These are phyloP conservation scores for Enoplosus armatus DNA, from an alignment of 2,797 vertebrate species.

Conservation along the genomic window DNA sequence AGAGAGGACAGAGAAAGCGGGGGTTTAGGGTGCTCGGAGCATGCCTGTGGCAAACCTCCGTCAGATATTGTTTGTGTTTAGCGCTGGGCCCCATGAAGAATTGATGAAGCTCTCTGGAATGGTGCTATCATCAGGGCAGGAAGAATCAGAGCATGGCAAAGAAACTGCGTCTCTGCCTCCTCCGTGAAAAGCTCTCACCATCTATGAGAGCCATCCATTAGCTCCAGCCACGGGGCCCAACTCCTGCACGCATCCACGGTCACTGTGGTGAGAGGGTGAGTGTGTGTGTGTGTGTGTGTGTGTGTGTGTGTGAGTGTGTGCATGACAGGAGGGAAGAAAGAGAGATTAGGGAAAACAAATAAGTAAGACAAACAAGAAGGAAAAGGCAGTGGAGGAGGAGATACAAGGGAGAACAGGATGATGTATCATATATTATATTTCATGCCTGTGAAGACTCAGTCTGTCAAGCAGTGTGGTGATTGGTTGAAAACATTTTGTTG, in stretches of 20 bases:
- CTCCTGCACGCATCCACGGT: slow-evolving; percentile 46
- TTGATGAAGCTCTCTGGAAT: slow-evolving; percentile 79
- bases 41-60: slow-evolving; percentile 80
- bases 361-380: background rate
- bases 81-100: slow-evolving; percentile 74
- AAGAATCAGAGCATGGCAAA: slow-evolving; percentile 80
- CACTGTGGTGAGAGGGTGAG: slow-evolving; percentile 19
- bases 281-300: slow-evolving; percentile 19
- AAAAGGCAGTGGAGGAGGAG: background rate
- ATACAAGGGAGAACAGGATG: background rate
- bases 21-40: slow-evolving; percentile 72
- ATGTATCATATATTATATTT: background rate
- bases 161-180: slow-evolving; percentile 55
- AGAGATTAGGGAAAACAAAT: slow-evolving; percentile 8
- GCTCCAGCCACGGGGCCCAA: slow-evolving; percentile 59
- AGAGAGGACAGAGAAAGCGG: slow-evolving; percentile 59
- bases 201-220: slow-evolving; percentile 77
- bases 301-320: background rate
- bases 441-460: slow-evolving; percentile 1
- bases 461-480: slow-evolving; percentile 19
- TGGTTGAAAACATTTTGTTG: slow-evolving; percentile 38
- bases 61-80: slow-evolving; percentile 84
- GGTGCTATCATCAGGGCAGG: slow-evolving; percentile 58
- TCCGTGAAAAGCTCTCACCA: slow-evolving; percentile 52
- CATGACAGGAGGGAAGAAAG: background rate